A percentile compares a stretch with the other conserved stretches of the same genome.
phyloP scores from a whole-genome alignment of 2,888 invertebrate species.

The Spilarctia lutea region DNA sequence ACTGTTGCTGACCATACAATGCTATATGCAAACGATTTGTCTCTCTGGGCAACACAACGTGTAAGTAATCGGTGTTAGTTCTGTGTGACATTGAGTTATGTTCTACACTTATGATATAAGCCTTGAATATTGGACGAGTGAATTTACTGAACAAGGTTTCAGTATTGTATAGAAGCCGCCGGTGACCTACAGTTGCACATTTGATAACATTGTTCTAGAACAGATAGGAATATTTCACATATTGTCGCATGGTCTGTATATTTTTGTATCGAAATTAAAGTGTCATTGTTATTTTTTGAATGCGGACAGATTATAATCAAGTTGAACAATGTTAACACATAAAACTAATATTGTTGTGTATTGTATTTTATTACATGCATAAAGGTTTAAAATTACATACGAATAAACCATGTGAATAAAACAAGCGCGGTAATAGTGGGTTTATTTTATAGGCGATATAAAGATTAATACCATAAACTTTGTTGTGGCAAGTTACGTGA shows the following conservation, averaged over 20 bases:
- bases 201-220: conserved; percentile 65
- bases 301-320: conserved; percentile 24
- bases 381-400: conserved; percentile 25
- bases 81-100: conserved; percentile 67
- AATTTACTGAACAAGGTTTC: conserved; percentile 58
- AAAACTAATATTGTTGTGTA: conserved; percentile 17
- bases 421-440: conserved; percentile 6
- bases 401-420: neutral
- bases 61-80: conserved; percentile 64
- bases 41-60: conserved; percentile 46
- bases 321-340: conserved; percentile 21
- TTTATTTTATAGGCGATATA: conserved; percentile 3
- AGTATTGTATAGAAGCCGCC: conserved; percentile 53
- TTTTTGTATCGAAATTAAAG: conserved; percentile 43
- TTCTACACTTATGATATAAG: conserved; percentile 60
- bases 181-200: conserved; percentile 51
- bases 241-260: conserved; percentile 47
- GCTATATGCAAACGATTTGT: conserved; percentile 53
- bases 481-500: neutral
- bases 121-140: conserved; percentile 67
- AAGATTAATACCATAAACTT: conserved; percentile 1
- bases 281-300: conserved; percentile 44
- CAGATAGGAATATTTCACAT: conserved; percentile 47
- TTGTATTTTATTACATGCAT: conserved; percentile 20
- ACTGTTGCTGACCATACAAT: conserved; percentile 22